Base-by-base conservation (phyloP, 2,888 invertebrate genomes). In the Crepidodera aurea region DNA sequence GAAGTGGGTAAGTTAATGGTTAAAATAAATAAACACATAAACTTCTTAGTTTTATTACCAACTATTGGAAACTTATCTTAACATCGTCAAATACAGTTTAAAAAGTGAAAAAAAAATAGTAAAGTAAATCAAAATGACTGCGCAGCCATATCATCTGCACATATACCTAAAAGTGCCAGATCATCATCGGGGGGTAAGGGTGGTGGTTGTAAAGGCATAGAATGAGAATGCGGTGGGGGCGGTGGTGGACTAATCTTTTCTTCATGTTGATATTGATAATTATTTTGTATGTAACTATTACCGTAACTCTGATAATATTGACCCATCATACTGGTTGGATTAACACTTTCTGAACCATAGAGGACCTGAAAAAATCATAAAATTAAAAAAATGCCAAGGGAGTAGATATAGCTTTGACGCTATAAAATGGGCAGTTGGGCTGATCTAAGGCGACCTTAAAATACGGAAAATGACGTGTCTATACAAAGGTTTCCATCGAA, bases 81-180 rank as follows among this genome's bases (percentile, higher is more conserved):
- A 29, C 29, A 29, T 29, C 10, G 6, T 29, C n/a, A n/a, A 6
- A 29, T 10, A 29, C 10, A 29, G 29, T 29, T 29, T 29, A 29
- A 29, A 29, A 29, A 29, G 8, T 8, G 29, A 10, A 29, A 8
- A 10, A 8, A 29, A 29, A 10, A 29, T 3, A 8, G 10, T 2
- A 29, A n/a, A 50, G 27, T 40, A 16, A 22, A 32, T 74, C 68
- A 80, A 73, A 83, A 80, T 51, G 73, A 75, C 70, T 83, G 83
- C 18, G 88, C 88, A 5, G 88, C 88, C 69, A 87, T 87, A 76
- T 94, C 94, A 27, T 89, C 89, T 5, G 90, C 92, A 75, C 93
- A 93, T 51, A 94, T 94, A 0, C 94, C 94, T 53, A 94, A 83
- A 90, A 94, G 88, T 1, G 91, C 91, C 62, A 94, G 80, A 72